These are phyloP conservation scores for Polydesmus complanatus DNA, from an alignment of 2,888 invertebrate genomes.

Conservation along the genomic window DNA sequence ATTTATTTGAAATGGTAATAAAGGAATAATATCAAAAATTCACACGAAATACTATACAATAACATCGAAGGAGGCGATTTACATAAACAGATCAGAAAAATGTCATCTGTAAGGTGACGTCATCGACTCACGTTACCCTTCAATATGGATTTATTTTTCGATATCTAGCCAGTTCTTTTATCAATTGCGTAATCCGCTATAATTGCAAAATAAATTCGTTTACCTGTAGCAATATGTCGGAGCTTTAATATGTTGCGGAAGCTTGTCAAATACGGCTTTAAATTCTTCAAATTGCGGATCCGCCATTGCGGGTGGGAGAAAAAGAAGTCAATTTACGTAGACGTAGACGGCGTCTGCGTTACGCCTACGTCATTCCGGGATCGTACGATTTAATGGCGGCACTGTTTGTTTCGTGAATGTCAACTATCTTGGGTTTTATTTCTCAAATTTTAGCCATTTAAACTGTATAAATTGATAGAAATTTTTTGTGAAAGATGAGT, in stretches of 20 bases:
- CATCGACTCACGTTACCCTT: too few relatives aligned
- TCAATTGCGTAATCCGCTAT: neutral
- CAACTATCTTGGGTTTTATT: neutral
- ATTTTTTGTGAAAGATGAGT: too few relatives aligned
- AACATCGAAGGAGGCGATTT: too few relatives aligned
- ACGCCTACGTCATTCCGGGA: neutral
- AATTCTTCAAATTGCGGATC: conserved; percentile 90
- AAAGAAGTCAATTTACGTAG: neutral
- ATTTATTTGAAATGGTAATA: too few relatives aligned
- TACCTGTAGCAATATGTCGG: conserved; percentile 79
- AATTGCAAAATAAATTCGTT: conserved; percentile 39
- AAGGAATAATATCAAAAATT: too few relatives aligned
- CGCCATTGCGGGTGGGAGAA: conserved; percentile 46
- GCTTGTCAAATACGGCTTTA: conserved; percentile 66
- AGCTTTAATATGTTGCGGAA: conserved; percentile 61
- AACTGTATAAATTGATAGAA: neutral
- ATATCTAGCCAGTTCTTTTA: neutral
- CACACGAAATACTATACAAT: too few relatives aligned
- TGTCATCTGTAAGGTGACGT: conserved; percentile 19
- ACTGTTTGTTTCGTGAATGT: neutral
- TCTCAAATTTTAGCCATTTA: too few relatives aligned
- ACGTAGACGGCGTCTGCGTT: neutral
- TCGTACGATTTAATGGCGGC: neutral
- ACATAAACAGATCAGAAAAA: too few relatives aligned
- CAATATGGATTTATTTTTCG: too few relatives aligned